Evolutionary conservation across 2,888 invertebrate species (phyloP), one percentile per base, ranked within the genome.

Genomic region (Protodeltote pygarga): DNA sequence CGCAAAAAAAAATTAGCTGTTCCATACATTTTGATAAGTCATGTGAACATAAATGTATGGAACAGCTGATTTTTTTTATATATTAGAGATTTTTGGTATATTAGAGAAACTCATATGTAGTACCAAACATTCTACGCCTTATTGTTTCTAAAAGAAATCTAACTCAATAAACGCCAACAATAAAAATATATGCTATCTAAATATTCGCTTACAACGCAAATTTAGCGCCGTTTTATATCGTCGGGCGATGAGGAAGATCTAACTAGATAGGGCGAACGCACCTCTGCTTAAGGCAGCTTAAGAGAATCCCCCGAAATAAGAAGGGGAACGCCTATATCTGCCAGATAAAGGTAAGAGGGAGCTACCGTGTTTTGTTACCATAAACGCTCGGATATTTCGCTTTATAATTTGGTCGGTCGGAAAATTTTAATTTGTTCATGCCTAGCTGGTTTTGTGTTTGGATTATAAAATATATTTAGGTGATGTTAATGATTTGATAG

Each of bases 221-320:
- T 62, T 55, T 53, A 58, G 47, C 39, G 29, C 53, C 49, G 54
- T 40, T 45, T 45, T 46, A 24, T 45, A 29, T 42, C 45, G 27
- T 37, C 31, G 13, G 11, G 25, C 17, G 17, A 46, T 44, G 49
- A 29, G 47, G 54, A 41, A 66, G 68, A 68, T 69, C 68, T 62
- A 34, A 47, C 48, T 65, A 72, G 54, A 73, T 71, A 75, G 75
- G 66, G 44, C 58, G 62, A 55, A 57, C 60, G 62, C 68, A 72
- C 71, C 68, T 71, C 65, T 63, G 70, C 73, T 77, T 73, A 78
- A 69, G 69, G 65, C 54, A 60, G 78, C 75, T 79, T 75, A 75
- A 51, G 53, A 15, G 50, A 54, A 68, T 65, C 70, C 59, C 49
- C 52, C 33, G 54, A 20, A 61, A 47, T 54, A 53, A 39, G 57